Percentiles rank a stretch among this genome's conserved stretches.
Evolutionary conservation across 2,888 invertebrate genomes (phyloP).

Genomic region (Watsonalla cultraria): DNA sequence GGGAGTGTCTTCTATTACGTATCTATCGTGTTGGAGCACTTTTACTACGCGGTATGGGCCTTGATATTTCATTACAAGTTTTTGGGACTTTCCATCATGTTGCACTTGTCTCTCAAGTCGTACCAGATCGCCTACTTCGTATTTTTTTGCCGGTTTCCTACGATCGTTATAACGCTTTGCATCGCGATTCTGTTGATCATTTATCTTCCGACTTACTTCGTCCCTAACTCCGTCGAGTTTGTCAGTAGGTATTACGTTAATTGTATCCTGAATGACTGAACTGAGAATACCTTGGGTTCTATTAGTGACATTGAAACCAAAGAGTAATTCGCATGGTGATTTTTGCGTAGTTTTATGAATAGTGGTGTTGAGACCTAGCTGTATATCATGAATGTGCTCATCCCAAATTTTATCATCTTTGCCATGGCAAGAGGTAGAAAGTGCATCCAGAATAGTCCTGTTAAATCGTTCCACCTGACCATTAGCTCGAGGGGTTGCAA

Average conservation of each 20-base stretch:
- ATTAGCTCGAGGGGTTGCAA: conserved; percentile 5
- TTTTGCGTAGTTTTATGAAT: conserved; percentile 11
- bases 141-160: conserved; percentile 2
- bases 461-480: conserved; percentile 8
- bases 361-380: conserved; percentile 13
- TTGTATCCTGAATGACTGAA: conserved; percentile 5
- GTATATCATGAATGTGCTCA: conserved; percentile 9
- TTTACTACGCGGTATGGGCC: conserved; percentile 18
- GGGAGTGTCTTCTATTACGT: conserved; percentile 21
- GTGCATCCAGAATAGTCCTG: no score
- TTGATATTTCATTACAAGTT: conserved; percentile 10
- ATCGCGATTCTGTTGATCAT: conserved; percentile 4
- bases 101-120: background rate
- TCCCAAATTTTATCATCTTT: conserved; percentile 5
- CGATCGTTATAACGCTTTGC: conserved; percentile 6
- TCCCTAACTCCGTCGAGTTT: conserved; percentile 5
- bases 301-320: conserved; percentile 11
- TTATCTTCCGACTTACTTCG: conserved; percentile 5
- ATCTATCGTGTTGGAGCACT: conserved; percentile 17
- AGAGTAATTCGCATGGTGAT: conserved; percentile 15
- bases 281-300: conserved; percentile 10
- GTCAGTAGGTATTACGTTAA: background rate
- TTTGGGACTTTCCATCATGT: conserved; percentile 3
- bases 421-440: background rate
- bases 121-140: conserved; percentile 2